Base-by-base conservation (phyloP, 2,113 vertebrate species). In the Perognathus longimembris region DNA sequence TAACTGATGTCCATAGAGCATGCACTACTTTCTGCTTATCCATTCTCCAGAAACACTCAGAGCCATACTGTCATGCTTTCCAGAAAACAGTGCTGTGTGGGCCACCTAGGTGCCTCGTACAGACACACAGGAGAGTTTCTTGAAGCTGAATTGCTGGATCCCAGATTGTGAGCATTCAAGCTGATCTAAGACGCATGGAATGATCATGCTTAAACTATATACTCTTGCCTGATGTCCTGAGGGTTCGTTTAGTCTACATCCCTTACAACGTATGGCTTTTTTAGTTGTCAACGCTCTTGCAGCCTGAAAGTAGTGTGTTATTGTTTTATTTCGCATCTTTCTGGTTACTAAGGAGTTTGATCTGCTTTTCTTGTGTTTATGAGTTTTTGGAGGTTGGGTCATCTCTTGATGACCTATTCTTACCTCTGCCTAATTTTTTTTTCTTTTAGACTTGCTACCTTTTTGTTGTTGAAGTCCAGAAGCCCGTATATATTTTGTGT, bases 221-320 rank as follows among this genome's bases (percentile, higher is more conserved):
- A 15, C 1, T n/a, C 75, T 76, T 6, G 34, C 69, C 4, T 57
- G 6, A 0, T 1, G n/a, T 1, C 9, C 50, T 4, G 7, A 7
- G 1, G 7, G 5, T n/a, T 40, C 32, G 69, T 14, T 1, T 1
- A 11, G 5, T 26, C 40, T 21, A 0, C 6, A 12, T 15, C 22
- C 26, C 32, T 22, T 11, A 45, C 40, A 21, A 38, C 17, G 1
- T 5, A 11, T 20, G 54, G 12, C 50, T n/a, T 73, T 71, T 42
- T 70, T n/a, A 20, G 38, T 15, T 54, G 75, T 26, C 61, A 42
- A 57, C 24, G 8, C 40, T 24, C 24, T 12, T 8, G 22, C 8
- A 32, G 30, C 12, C 24, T 74, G 67, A 28, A 78, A 57, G 14
- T 24, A 10, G 17, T 30, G 5, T 28, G 66, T 82, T 30, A 9